Base-by-base conservation (phyloP, 2,797 vertebrate genomes). In the Sphenopsis melanotis region DNA sequence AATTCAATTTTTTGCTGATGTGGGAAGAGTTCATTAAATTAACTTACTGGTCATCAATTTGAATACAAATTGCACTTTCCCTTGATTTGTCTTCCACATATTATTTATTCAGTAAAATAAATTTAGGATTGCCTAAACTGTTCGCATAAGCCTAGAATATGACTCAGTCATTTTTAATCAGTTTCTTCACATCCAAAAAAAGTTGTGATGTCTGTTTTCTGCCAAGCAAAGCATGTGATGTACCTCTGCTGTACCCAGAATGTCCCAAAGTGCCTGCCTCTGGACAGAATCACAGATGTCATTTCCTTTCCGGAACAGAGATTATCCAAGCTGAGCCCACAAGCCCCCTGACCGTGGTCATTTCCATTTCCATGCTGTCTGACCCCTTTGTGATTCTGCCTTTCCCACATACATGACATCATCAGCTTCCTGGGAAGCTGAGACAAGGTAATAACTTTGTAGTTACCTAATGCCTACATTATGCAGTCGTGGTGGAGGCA, bases 401-500 rank as follows among this genome's bases (percentile, higher is more conserved):
- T 83, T 93, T 95, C 86, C 52, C 71, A 69, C 16, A 6, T 11
- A 29, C 1, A 3, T 89, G 78, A 84, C 59, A 69, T 82, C 74
- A 90, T 21, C 55, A 55, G 55, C 59, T 90, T 89, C 65, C 89
- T 93, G 66, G 50, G 63, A 85, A 90, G 53, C 69, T 90, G 53
- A 86, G 37, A n/a, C 53, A 72, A 64, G 37, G 37, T 88, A 41
- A 37, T 87, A 72, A 70, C 34, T 80, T 77, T 63, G 44, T 21
- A 39, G 36, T 84, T 68, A 72, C 20, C 39, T 55, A 78, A 72
- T 75, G 55, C 32, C 12, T 50, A 4, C 16, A 3, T 83, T 63
- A 34, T 10, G 24, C 17, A 72, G 59, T 82, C 10, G 2, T 47
- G 24, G 12, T 47, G 24, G 30, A 86, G 34, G 27, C 53, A 57